Base-by-base conservation (phyloP, 1,140 invertebrate genomes). In the Neodiprion fabricii region DNA sequence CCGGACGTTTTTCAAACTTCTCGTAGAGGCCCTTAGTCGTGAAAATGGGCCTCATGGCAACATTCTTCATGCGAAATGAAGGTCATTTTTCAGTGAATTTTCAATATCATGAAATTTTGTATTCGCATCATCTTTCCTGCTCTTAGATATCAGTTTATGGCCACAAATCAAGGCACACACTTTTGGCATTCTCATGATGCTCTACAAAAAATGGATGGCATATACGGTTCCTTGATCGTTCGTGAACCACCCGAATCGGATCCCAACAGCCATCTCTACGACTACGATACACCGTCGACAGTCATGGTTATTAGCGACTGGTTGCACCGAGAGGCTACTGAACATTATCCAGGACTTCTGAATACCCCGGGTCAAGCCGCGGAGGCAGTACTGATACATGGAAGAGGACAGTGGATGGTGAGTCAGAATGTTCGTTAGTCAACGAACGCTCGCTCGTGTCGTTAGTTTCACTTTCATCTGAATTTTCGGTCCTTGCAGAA, bases 291-390 rank as follows among this genome's bases (percentile, higher is more conserved):
- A 40, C 79, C 86, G 5, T 91, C 92, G 21, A 94, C 96, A 83
- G 89, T 91, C 1, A 92, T 96, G 78, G 85, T 93, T 1, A 87
- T 96, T 3, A 91, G 93, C 49, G 95, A 96, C 82, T 96, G 95
- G 95, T 89, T 93, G 47, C 91, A 93, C 77, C 87, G 91, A 70
- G 84, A 93, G n/a, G 91, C 92, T 0, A 90, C 92, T 9, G 88
- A 90, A 17, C 92, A 92, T 80, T 96, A 95, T 87, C 90, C 92
- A 5, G 91, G 91, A 47, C 94, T 95, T 83, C 93, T 95, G 82
- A 94, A 95, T 80, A 87, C 89, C 40, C 93, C 92, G 0, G 91
- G 94, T 75, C 95, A 95, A 83, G 95, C 95, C 79, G 94, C 95
- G 0, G 88, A 91, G 1, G 92, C 91, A 7, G 88, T 96, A 21